These are phyloP conservation scores for Panthera leo DNA, from an alignment of 2,113 vertebrate species.

Conservation along the genomic window DNA sequence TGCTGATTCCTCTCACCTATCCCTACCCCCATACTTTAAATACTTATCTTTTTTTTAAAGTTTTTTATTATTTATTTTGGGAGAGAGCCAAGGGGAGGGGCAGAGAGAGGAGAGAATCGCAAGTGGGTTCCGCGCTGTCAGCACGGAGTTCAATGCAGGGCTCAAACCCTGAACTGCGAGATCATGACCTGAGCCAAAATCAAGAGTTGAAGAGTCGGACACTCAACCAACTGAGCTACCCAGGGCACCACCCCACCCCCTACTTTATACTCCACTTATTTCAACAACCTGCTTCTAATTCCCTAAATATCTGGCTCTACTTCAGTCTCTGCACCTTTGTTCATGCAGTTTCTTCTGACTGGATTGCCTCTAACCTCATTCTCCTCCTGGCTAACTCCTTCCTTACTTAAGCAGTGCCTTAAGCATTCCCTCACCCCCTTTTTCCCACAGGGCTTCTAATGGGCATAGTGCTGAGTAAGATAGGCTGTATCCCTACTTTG, in stretches of 20 bases:
- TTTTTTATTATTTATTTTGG: too few relatives aligned
- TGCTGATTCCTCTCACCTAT: not conserved
- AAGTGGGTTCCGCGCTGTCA: too few relatives aligned
- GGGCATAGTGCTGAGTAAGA: not conserved
- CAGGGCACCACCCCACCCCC: not conserved
- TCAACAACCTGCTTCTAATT: not conserved
- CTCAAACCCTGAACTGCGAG: too few relatives aligned
- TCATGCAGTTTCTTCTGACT: not conserved
- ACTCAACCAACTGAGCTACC: too few relatives aligned
- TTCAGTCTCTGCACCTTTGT: not conserved
- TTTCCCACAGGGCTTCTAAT: not conserved
- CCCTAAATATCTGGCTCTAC: not conserved
- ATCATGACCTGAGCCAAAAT: too few relatives aligned
- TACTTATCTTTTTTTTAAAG: too few relatives aligned
- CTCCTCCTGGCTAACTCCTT: not conserved
- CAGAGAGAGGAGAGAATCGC: too few relatives aligned
- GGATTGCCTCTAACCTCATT: not conserved
- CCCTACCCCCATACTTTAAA: not conserved
- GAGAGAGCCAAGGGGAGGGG: too few relatives aligned
- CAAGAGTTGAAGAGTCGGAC: too few relatives aligned
- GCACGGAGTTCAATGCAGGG: too few relatives aligned
- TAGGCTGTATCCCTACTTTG: not conserved
- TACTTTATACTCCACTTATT: not conserved
- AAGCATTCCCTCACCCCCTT: not conserved
- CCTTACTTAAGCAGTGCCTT: not conserved